phyloP scores from a whole-genome alignment of 1,140 invertebrate genomes.

The Lepidotrigona ventralis region DNA sequence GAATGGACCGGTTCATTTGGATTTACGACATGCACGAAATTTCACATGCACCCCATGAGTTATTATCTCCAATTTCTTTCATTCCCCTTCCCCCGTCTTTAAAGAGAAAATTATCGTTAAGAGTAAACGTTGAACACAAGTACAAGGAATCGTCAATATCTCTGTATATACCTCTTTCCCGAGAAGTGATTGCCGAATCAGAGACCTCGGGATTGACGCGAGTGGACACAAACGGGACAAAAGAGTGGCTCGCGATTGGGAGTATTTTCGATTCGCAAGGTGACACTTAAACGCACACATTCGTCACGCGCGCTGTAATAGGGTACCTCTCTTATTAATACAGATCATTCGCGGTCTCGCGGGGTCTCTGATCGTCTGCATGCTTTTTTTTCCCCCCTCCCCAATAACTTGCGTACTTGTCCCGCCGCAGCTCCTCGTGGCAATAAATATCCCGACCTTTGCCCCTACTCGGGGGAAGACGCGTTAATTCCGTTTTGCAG shows the following conservation, averaged over 20 bases:
- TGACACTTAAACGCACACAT: conserved; percentile 34
- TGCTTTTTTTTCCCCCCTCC: background rate
- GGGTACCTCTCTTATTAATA: conserved; percentile 35
- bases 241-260: background rate
- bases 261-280: conserved; percentile 23
- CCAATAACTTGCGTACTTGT: conserved; percentile 33
- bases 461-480: background rate
- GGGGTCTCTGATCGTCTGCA: conserved; percentile 1
- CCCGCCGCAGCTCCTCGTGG: background rate
- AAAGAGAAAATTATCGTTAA: background rate
- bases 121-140: conserved; percentile 43
- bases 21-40: conserved; percentile 34
- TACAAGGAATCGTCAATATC: conserved; percentile 51
- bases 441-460: background rate
- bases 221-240: background rate
- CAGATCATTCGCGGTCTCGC: background rate
- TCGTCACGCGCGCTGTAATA: conserved; percentile 41
- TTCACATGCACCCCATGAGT: conserved; percentile 28
- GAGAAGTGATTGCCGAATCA: background rate
- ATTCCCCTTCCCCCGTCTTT: background rate
- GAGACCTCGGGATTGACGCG: background rate
- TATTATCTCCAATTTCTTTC: background rate
- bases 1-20: conserved; percentile 21
- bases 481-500: conserved; percentile 9
- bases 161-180: conserved; percentile 36